A percentile compares a stretch with the other conserved stretches of the same genome.
phyloP scores from a whole-genome alignment of 2,888 invertebrate genomes.

The Cephus pulcher region DNA sequence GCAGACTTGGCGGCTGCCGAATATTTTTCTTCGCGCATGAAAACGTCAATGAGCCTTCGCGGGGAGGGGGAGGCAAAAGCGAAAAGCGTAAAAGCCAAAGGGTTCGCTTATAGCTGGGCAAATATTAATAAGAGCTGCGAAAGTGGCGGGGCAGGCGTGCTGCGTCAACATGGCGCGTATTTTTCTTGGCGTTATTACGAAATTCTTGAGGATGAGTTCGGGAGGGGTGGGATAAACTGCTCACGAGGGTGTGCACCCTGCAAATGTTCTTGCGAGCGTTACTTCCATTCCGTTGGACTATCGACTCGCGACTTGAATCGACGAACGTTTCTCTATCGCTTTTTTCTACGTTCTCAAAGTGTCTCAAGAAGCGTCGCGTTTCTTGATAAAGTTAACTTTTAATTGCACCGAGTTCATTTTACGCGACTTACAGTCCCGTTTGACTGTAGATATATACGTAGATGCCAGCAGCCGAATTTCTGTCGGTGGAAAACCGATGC shows the following conservation, averaged over 20 bases:
- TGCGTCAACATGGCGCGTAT: slow-evolving; percentile 17
- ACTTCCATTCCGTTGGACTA: background rate
- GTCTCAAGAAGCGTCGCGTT: background rate
- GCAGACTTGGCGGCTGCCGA: background rate
- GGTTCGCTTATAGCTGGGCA: slow-evolving; percentile 26
- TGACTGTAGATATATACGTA: background rate
- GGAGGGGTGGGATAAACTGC: background rate
- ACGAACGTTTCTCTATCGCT: background rate
- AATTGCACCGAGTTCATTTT: background rate
- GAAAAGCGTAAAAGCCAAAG: slow-evolving; percentile 11
- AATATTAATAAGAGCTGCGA: slow-evolving; percentile 26
- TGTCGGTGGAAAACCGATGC: background rate
- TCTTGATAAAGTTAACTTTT: background rate
- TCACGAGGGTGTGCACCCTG: background rate
- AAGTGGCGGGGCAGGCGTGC: slow-evolving; percentile 15
- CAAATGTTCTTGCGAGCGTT: background rate
- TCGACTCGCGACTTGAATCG: background rate
- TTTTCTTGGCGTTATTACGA: slow-evolving; percentile 20
- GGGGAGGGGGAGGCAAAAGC: slow-evolving; percentile 20
- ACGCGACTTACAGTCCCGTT: background rate
- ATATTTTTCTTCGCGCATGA: background rate
- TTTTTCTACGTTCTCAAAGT: background rate
- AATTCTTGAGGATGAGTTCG: background rate
- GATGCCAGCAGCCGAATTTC: background rate
- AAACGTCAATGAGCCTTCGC: background rate